Evolutionary conservation across 2,797 vertebrate genomes (phyloP), one percentile per base, ranked within the genome.

Genomic region (Diglossa cyanea): DNA sequence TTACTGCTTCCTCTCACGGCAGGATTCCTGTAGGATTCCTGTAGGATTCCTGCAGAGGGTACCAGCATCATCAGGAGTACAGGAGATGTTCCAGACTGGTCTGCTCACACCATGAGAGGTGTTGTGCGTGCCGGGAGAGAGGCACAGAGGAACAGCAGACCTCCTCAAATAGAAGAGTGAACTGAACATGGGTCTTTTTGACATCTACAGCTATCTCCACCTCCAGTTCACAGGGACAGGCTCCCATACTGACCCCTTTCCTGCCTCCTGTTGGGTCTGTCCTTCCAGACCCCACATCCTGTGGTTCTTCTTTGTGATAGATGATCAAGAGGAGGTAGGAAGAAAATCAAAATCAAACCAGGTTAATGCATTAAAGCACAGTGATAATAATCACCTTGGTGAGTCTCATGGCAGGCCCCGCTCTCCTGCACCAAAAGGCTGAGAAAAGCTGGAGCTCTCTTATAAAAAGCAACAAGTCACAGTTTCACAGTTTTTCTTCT

Each of bases 161-260:
- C 37, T 80, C 50, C 35, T 48, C 28, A 40, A 51, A 17, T 11
- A 28, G 44, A 73, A 55, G 17, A 40, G 18, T 13, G 39, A 93
- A 45, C 33, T 13, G 9, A 75, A 26, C 0, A 0, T 40, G 44
- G 42, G 7, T 61, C 53, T 37, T 78, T 35, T 37, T 1, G 3
- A 24, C 11, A 1, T 18, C 28, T 47, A 6, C 30, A 39, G 11
- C 1, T 76, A 55, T 48, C 25, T 61, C 17, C 25, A 51, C 11
- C 5, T 2, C 35, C 26, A 57, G 0, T 31, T 23, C 39, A 44
- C 23, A 20, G n/a, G 54, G 51, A 75, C 24, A 35, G 44, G n/a
- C 16, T 58, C 54, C 45, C 26, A 44, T 7, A 11, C 3, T 30
- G 63, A 37, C 8, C 33, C 17, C 17, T 54, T 61, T 73, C 44